Conservation (phyloP, 1,140 invertebrate species). For the Bursaphelenchus mucronatus region DNA sequence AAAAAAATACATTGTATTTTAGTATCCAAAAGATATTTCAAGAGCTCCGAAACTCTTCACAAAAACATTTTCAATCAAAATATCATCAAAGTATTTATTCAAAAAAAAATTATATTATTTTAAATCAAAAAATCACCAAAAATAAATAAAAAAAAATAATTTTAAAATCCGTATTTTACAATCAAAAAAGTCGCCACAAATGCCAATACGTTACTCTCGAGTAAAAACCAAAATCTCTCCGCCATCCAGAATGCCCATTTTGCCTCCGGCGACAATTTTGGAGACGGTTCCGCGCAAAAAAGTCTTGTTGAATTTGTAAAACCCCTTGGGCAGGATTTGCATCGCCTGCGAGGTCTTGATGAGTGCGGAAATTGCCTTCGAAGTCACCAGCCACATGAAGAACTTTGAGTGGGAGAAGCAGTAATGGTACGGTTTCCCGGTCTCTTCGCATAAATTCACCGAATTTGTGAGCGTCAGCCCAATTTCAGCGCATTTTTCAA, state of each 20-base stretch:
- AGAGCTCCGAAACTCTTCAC: not conserved
- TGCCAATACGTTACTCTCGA: constrained; percentile 34
- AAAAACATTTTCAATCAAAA: not conserved
- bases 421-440: constrained; percentile 53
- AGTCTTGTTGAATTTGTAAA: constrained; percentile 53
- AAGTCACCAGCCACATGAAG: constrained; percentile 58
- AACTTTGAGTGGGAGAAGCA: constrained; percentile 50
- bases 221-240: constrained; percentile 50
- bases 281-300: constrained; percentile 55
- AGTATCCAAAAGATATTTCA: too few species aligned
- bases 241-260: constrained; percentile 49
- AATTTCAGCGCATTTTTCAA: constrained; percentile 27
- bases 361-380: constrained; percentile 30
- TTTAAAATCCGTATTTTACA: constrained; percentile 11
- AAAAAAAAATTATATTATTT: constrained; percentile 15
- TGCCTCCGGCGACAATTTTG: constrained; percentile 48
- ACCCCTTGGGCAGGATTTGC: constrained; percentile 49
- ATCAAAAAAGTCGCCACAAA: constrained; percentile 12
- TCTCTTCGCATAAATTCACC: constrained; percentile 47
- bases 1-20: too few species aligned
- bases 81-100: too few species aligned
- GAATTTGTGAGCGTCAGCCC: constrained; percentile 46
- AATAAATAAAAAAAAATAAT: constrained; percentile 10
- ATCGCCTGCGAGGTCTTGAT: constrained; percentile 48
- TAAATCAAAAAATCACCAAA: constrained; percentile 13